Percentiles rank a stretch among this genome's conserved stretches.
Conservation (phyloP, 2,113 vertebrate species). For the Hydrolagus affinis region DNA sequence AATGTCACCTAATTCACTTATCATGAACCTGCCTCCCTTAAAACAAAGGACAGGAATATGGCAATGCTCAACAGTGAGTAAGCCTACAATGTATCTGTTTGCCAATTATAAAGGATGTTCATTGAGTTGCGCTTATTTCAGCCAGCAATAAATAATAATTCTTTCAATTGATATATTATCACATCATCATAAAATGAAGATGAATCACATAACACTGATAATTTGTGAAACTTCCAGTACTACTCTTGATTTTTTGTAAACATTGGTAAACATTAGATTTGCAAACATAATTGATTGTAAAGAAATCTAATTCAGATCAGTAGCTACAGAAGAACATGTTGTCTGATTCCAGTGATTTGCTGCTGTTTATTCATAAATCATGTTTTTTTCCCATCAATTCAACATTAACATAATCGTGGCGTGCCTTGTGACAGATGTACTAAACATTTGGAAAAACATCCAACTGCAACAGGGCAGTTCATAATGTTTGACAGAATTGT, state of each 20-base stretch:
- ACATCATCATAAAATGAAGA: neutral
- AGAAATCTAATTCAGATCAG: neutral
- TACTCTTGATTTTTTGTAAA: conserved; percentile 3
- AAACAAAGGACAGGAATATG: too few species aligned
- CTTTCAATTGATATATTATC: too few species aligned
- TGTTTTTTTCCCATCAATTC: neutral
- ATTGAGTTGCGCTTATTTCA: too few species aligned
- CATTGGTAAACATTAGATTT: neutral
- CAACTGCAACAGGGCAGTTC: neutral
- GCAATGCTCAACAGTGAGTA: too few species aligned
- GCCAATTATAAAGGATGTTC: too few species aligned
- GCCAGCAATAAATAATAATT: too few species aligned
- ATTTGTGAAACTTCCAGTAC: neutral
- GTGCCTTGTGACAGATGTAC: neutral
- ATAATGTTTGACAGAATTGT: neutral
- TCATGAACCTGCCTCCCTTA: too few species aligned
- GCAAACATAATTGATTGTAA: neutral
- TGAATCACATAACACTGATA: neutral
- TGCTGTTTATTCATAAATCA: conserved; percentile 11
- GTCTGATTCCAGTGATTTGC: neutral
- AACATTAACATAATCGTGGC: neutral
- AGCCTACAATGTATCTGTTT: too few species aligned
- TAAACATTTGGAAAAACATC: conserved; percentile 4
- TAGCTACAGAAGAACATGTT: neutral
- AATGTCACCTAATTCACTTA: too few species aligned